Evolutionary conservation across 2,888 invertebrate species (phyloP), one percentile per base, ranked within the genome.

Genomic region (Dryobotodes eremita): DNA sequence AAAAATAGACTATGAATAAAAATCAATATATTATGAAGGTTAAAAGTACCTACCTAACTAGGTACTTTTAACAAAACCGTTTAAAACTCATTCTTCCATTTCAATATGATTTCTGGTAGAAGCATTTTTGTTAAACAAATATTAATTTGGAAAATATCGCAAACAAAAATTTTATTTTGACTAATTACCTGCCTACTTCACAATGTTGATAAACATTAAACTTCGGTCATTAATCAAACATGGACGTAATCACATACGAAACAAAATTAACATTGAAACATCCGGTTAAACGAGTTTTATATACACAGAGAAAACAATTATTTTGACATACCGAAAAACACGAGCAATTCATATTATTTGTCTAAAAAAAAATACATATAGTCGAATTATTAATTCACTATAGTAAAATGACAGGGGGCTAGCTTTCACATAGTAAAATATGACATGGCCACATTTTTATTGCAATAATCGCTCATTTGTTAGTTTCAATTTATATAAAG

Each of bases 1-100:
- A 26, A 70, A 80, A 71, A 72, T 61, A 46, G 55, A 71, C 46
- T 77, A 84, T 50, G 50, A 73, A 65, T 53, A 53, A 17, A 50
- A 80, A 69, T 46, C 13, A 36, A 59, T 13, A n/a, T n/a, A n/a
- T 17, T 20, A 55, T 36, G 23, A 59, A 68, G 3, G n/a, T 66
- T 55, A 61, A 36, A 64, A 50, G 20, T 42, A n/a, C 31, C 8
- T n/a, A 73, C 15, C 11, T 0, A 57, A 8, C 0, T 23, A 23
- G 5, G 8, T 36, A 10, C 8, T 31, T 11, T 46, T 55, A 74
- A 53, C 13, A 53, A 62, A 57, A 42, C 20, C 31, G 42, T 59
- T 71, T 65, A 11, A 8, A 26, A 31, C 6, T 65, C 10, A 61
- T 50, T 57, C 48, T 57, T 57, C 64, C 6, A 71, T 65, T 65